Base-by-base conservation (phyloP, 2,797 vertebrate genomes). In the Intellagama lesueurii region DNA sequence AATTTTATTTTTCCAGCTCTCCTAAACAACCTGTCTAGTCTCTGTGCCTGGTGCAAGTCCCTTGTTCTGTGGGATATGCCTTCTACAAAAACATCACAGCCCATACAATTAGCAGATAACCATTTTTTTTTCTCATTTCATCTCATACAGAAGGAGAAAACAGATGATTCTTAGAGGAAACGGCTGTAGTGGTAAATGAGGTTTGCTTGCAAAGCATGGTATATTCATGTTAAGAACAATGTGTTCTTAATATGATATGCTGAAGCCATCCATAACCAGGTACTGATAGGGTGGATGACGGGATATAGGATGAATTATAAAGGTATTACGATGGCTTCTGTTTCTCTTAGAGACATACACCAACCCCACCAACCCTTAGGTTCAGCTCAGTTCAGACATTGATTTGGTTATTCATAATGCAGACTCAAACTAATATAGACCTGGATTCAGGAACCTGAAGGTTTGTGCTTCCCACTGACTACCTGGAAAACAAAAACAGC, bases 1-100 rank as follows among this genome's bases (percentile, higher is more conserved):
- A 70, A 11, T 84, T 89, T 79, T 79, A 80, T 85, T 85, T 64
- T n/a, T 24, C 12, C 66, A 47, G 30, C 19, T 85, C 66, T 47
- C 49, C 69, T 87, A 40, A 78, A 28, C 60, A 79, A 28, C 47
- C 64, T 89, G 12, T 17, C 56, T 76, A 76, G 7, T 35, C 32
- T 24, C 80, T 14, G n/a, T 19, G 77, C n/a, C 19, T 60, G 8
- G 14, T 64, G 19, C 60, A 64, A 64, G 60, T 26, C 28, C 24
- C 19, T 56, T 70, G 24, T 70, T 88, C 35, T 49, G 78, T n/a
- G 24, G 47, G 32, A 69, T 19, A 69, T 0, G 8, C 73, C 81
- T 69, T 44, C 3, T 72, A 79, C 76, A 60, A 79, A 52, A 84
- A 78, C 60, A 52, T 35, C n/a, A 83, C 40, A 56, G 14, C 4